phyloP scores from a whole-genome alignment of 2,888 invertebrate species.

The Xestoiulus laeticollis region DNA sequence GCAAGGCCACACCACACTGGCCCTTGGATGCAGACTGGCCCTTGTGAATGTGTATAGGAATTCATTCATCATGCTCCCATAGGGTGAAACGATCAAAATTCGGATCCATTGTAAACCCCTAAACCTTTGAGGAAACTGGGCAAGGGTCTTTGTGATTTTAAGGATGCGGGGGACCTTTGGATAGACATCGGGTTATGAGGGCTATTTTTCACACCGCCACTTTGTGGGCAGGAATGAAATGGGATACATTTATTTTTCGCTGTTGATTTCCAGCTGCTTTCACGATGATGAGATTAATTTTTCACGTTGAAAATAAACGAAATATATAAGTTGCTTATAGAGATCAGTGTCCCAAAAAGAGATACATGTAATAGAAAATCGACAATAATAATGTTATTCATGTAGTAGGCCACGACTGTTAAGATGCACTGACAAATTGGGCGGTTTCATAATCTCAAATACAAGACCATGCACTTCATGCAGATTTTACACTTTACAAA shows the following conservation, averaged over 20 bases:
- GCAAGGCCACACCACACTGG: neutral
- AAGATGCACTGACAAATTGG: too few species aligned
- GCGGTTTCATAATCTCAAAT: too few species aligned
- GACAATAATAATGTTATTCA: too few species aligned
- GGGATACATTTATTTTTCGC: too few species aligned
- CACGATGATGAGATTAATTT: neutral
- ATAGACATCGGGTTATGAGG: neutral
- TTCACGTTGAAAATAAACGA: neutral
- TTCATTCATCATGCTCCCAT: slow-evolving; percentile 4
- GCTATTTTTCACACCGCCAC: neutral
- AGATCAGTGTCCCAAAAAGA: neutral
- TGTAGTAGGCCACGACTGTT: too few species aligned
- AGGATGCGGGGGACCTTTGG: neutral
- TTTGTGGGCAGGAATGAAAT: neutral
- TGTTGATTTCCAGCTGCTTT: too few species aligned
- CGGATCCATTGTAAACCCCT: neutral
- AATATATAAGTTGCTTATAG: neutral
- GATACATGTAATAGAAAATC: neutral
- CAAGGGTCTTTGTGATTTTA: neutral
- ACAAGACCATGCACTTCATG: too few species aligned
- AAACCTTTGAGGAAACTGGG: neutral
- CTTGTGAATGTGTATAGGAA: neutral
- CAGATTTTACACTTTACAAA: too few species aligned
- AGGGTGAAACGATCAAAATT: slow-evolving; percentile 15
- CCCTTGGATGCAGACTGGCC: neutral